Conservation (phyloP, 2,797 vertebrate genomes). For the Microctenopoma stevenorrisi region DNA sequence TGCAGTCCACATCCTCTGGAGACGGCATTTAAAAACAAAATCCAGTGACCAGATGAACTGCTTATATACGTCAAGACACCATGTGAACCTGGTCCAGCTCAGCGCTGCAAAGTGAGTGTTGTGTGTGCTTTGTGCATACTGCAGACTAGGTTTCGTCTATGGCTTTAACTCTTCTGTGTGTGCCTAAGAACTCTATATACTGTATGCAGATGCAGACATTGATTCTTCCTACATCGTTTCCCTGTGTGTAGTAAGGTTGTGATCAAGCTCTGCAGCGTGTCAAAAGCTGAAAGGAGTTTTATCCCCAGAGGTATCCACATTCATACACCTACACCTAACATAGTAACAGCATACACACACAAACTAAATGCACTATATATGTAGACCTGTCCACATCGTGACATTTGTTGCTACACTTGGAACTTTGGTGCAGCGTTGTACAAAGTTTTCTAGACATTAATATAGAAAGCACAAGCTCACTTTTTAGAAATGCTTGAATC, state of each 20-base stretch:
- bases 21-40: neutral
- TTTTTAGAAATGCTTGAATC: constrained; percentile 33
- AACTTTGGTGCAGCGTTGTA: constrained; percentile 14
- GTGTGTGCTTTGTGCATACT: neutral
- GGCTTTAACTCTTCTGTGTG: neutral
- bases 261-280: constrained; percentile 33
- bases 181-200: neutral
- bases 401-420: constrained; percentile 14
- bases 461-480: neutral
- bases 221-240: neutral
- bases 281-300: constrained; percentile 38
- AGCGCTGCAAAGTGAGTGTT: neutral
- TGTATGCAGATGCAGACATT: neutral
- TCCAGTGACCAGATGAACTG: constrained; percentile 23
- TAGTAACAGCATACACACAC: constrained; percentile 11
- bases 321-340: constrained; percentile 10
- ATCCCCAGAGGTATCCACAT: constrained; percentile 15
- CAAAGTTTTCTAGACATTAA: constrained; percentile 1
- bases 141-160: neutral
- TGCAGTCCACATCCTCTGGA: constrained; percentile 2
- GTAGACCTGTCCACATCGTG: constrained; percentile 18
- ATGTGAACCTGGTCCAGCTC: neutral
- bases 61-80: neutral
- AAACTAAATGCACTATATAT: constrained; percentile 3
- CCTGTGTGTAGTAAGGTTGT: constrained; percentile 6